These are phyloP conservation scores for Zosterops japonicus DNA, from an alignment of 2,113 vertebrate species.

Conservation along the genomic window DNA sequence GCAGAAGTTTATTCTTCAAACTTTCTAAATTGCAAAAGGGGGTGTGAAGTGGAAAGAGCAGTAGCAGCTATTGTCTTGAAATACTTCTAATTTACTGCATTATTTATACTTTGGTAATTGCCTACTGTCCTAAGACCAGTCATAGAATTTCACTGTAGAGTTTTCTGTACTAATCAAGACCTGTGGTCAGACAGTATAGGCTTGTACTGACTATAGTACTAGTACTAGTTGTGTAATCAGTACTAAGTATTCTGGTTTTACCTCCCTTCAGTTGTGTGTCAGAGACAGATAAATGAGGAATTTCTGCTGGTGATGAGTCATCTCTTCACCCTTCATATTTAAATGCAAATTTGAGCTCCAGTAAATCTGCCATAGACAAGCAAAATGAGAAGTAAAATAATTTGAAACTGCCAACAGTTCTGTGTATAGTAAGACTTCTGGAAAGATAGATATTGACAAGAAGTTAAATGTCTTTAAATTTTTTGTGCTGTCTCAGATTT, in stretches of 20 bases:
- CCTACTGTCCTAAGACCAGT: neutral
- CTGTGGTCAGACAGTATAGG: neutral
- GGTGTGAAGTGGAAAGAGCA: neutral
- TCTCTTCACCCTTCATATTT: neutral
- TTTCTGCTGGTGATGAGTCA: neutral
- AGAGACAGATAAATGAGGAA: neutral
- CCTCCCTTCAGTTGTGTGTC: neutral
- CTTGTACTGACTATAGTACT: neutral
- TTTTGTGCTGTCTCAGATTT: neutral
- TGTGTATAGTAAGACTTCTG: neutral
- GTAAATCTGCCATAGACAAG: neutral
- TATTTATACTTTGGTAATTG: neutral
- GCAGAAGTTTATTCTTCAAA: neutral
- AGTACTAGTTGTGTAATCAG: neutral
- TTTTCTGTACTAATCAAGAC: neutral
- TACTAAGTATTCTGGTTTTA: neutral
- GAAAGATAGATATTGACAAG: neutral
- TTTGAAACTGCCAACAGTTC: neutral
- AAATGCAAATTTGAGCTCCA: neutral
- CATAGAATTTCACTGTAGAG: neutral
- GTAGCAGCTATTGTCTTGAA: neutral
- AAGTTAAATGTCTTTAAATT: neutral
- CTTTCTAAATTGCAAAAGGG: neutral
- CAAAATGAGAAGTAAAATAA: neutral
- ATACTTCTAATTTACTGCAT: neutral